A percentile compares a stretch with the other conserved stretches of the same genome.
Conservation (phyloP, 2,888 invertebrate genomes). For the Cyclophora albipunctata region DNA sequence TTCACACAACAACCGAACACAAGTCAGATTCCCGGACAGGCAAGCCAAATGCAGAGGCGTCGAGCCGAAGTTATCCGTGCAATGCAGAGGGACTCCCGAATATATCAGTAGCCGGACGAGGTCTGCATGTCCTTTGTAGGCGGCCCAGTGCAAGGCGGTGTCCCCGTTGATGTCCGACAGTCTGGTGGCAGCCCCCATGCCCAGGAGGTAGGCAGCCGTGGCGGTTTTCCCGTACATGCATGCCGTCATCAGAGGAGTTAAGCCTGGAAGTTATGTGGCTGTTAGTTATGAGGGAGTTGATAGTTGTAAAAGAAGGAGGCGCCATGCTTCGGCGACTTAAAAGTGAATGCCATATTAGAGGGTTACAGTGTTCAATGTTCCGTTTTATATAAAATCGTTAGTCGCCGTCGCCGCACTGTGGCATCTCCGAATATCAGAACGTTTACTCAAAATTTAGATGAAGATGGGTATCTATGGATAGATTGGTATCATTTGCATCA, state of each 20-base stretch:
- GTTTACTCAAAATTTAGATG: no score
- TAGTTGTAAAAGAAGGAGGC: not conserved
- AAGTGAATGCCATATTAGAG: no score
- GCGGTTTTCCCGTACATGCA: constrained; percentile 95
- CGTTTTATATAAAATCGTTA: no score
- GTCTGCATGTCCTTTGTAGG: constrained; percentile 94
- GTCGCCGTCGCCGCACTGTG: no score
- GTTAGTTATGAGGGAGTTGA: not conserved
- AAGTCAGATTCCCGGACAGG: constrained; percentile 89
- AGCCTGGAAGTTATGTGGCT: constrained; percentile 58
- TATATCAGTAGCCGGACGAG: constrained; percentile 90
- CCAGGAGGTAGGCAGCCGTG: constrained; percentile 91
- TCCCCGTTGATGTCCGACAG: constrained; percentile 94
- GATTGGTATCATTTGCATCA: no score
- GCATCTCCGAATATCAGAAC: no score
- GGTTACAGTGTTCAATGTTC: no score
- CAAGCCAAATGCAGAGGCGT: constrained; percentile 93
- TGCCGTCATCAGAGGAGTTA: constrained; percentile 93
- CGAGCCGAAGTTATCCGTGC: constrained; percentile 93
- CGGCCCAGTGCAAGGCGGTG: constrained; percentile 95
- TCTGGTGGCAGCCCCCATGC: constrained; percentile 91
- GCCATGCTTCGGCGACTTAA: no score
- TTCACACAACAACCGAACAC: constrained; percentile 90
- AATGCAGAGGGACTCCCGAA: constrained; percentile 91
- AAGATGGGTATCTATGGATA: no score